Evolutionary conservation across 2,888 invertebrate genomes (phyloP).

Genomic region (Drosophila stalkeri): DNA sequence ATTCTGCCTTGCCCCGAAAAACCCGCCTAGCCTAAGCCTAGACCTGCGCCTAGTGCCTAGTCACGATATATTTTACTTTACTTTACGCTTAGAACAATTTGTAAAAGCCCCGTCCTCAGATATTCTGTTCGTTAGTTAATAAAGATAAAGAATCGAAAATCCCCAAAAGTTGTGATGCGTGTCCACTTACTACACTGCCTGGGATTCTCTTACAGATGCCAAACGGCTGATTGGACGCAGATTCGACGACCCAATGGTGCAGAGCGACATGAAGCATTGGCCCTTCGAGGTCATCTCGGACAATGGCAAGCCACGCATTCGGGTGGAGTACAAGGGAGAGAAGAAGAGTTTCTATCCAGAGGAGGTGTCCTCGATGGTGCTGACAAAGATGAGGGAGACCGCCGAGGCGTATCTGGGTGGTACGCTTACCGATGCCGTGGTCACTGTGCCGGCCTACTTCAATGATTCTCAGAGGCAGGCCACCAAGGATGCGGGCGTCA

Average conservation of each 20-base stretch:
- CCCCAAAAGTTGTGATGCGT: conserved; percentile 4
- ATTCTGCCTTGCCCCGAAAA: conserved; percentile 44
- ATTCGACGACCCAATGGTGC: conserved; percentile 94
- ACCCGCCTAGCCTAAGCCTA: conserved; percentile 50
- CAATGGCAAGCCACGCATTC: conserved; percentile 92
- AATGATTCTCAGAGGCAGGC: conserved; percentile 91
- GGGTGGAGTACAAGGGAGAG: conserved; percentile 95
- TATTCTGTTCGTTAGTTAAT: conserved; percentile 60
- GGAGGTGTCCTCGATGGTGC: conserved; percentile 96
- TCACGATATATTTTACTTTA: conserved; percentile 18
- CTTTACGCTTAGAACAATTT: conserved; percentile 36
- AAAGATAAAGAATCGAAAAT: conserved; percentile 41
- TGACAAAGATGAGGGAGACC: conserved; percentile 96
- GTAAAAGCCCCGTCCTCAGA: conserved; percentile 40
- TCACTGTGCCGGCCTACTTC: conserved; percentile 93
- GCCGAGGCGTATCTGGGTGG: conserved; percentile 89
- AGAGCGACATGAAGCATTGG: conserved; percentile 97
- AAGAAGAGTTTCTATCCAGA: conserved; percentile 95
- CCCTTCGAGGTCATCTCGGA: conserved; percentile 95
- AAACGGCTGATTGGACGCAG: conserved; percentile 97
- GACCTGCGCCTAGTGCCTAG: conserved; percentile 52
- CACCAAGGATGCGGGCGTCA: conserved; percentile 93
- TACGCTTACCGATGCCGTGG: conserved; percentile 89
- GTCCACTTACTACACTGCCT: conserved; percentile 19
- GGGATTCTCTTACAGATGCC: conserved; percentile 88